Evolutionary conservation across 2,797 vertebrate genomes (phyloP), one percentile per base, ranked within the genome.

Genomic region (Oryzias sinensis): DNA sequence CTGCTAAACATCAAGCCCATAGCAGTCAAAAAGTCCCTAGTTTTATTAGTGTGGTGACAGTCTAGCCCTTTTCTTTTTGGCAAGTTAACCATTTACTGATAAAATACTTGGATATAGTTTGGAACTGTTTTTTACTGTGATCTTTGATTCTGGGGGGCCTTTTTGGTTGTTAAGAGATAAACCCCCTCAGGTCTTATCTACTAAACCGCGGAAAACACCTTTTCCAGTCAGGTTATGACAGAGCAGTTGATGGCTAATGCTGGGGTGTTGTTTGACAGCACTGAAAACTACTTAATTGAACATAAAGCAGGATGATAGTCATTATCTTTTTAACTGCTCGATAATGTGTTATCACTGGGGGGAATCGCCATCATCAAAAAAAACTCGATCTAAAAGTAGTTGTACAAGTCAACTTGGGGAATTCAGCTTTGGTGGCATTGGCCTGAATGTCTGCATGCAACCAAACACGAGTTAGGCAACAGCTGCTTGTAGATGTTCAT

Each of bases 131-230:
- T 81, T 82, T 57, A 73, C 73, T 53, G 16, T 6, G 47, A 77
- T 84, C 62, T 69, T 64, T 66, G 74, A 77, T 78, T 83, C 72
- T 79, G 77, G 80, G 78, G 77, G 84, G 77, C 68, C 74, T 56
- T 22, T 22, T 22, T 56, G 53, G 70, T 65, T 85, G 79, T 78
- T 72, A 78, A 75, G 76, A 74, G 49, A 44, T 59, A 78, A 69
- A 76, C 72, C 51, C 81, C 79, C 74, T 78, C 46, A 27, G 80
- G 80, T 77, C 77, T 83, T 73, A 82, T 64, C 70, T 68, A 59
- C 64, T 40, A 55, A 82, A 71, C 49, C 88, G 89, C 91, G 93
- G 93, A 94, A 94, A 95, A 90, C 90, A 93, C 93, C 89, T 88
- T 76, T 88, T 82, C 87, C 87, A 65, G 76, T 84, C 81, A 89